Percentiles rank a stretch among this genome's conserved stretches.
Conservation (phyloP, 2,797 vertebrate species). For the Tangara arthus region DNA sequence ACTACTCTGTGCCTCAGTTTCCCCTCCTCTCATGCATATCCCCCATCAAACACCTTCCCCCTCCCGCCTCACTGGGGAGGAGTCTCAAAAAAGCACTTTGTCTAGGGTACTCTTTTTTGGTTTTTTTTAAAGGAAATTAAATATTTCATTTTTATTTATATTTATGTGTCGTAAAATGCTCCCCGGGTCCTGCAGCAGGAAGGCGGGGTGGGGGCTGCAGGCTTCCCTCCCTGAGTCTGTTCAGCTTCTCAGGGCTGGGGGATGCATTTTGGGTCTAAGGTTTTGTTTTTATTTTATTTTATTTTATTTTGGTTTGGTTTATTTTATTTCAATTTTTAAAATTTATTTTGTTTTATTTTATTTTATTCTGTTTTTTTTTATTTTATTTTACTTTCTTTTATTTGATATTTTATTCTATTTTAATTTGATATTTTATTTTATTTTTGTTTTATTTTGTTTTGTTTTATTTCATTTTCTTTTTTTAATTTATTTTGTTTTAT, state of each 20-base stretch:
- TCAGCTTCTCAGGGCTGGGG: background rate
- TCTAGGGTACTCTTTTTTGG: background rate
- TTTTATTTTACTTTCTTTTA: too few species aligned
- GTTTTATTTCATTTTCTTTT: too few species aligned
- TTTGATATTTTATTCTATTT: background rate
- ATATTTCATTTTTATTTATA: constrained; percentile 17
- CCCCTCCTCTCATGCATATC: background rate
- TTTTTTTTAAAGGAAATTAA: background rate
- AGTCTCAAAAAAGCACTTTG: background rate
- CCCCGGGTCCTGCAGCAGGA: accelerated
- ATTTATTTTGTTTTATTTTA: too few species aligned
- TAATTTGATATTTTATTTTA: too few species aligned
- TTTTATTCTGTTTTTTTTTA: too few species aligned
- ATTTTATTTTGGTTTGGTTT: background rate
- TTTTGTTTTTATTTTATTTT: background rate
- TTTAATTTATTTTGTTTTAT: too few species aligned
- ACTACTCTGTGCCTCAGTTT: background rate
- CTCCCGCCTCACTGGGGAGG: background rate
- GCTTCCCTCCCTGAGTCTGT: background rate
- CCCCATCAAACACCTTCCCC: background rate
- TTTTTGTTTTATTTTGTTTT: too few species aligned
- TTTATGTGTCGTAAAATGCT: accelerated
- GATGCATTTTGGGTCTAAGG: background rate
- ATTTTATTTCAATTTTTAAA: too few species aligned
- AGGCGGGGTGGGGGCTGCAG: background rate